phyloP scores from a whole-genome alignment of 2,888 invertebrate species.

The Ernsta delagoae region DNA sequence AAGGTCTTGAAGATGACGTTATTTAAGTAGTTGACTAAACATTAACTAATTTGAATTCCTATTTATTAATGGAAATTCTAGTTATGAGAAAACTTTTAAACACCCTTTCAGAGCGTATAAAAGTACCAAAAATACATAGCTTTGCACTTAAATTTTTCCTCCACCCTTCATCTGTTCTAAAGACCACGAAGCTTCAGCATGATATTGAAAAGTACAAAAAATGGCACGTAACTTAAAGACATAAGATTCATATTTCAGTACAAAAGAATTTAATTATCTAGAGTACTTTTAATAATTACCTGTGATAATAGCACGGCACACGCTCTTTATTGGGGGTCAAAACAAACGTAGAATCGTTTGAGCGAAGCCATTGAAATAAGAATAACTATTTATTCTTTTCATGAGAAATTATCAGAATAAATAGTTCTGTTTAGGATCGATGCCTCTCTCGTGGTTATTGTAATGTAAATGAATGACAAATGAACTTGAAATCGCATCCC shows the following conservation, averaged over 20 bases:
- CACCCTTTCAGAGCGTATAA: too few species aligned
- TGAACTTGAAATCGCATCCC: too few species aligned
- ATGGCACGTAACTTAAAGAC: neutral
- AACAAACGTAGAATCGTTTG: neutral
- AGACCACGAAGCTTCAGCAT: neutral
- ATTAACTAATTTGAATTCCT: too few species aligned
- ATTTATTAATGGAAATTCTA: too few species aligned
- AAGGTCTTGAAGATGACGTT: too few species aligned
- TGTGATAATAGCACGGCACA: neutral
- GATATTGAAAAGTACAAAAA: neutral
- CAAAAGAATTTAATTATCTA: neutral
- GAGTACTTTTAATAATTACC: slow-evolving; percentile 1
- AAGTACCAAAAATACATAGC: neutral
- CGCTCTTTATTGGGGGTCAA: slow-evolving; percentile 1
- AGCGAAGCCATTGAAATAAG: neutral
- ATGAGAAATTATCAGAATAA: too few species aligned
- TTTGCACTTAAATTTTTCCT: neutral
- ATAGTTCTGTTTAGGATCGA: too few species aligned
- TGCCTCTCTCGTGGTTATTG: too few species aligned
- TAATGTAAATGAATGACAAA: too few species aligned
- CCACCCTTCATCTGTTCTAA: neutral
- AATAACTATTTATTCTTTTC: too few species aligned
- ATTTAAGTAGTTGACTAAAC: too few species aligned
- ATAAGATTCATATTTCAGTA: neutral
- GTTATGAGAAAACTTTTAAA: too few species aligned